phyloP scores from a whole-genome alignment of 2,888 invertebrate species.

The Watsonalla cultraria region DNA sequence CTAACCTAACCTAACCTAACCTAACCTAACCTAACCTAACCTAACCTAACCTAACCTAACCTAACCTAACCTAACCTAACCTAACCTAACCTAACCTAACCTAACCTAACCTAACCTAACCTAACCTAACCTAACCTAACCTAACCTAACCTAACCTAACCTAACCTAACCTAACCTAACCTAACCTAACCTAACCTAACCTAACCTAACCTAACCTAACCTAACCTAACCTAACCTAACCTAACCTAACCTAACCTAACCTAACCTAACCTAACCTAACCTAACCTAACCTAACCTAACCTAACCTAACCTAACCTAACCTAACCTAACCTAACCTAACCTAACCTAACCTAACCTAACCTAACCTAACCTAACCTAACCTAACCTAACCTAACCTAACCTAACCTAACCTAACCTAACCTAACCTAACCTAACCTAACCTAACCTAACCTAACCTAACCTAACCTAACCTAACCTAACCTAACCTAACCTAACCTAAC shows the following conservation, averaged over 20 bases:
- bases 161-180: constrained; percentile 7
- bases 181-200: constrained; percentile 7
- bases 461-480: constrained; percentile 23
- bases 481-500: constrained; percentile 20
- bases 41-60: constrained; percentile 12
- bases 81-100: constrained; percentile 16
- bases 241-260: constrained; percentile 14
- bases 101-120: constrained; percentile 16
- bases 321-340: no score
- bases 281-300: constrained; percentile 12
- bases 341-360: no score
- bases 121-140: constrained; percentile 16
- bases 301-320: no score
- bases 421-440: constrained; percentile 19
- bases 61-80: constrained; percentile 11
- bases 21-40: constrained; percentile 11
- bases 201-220: constrained; percentile 6
- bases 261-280: constrained; percentile 14
- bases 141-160: constrained; percentile 11
- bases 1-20: constrained; percentile 12
- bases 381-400: no score
- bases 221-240: constrained; percentile 6
- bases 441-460: constrained; percentile 21
- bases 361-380: constrained; percentile 10
- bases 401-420: constrained; percentile 15